Evolutionary conservation across 1,140 invertebrate species (phyloP), one percentile per base, ranked within the genome.

Genomic region (Copidosoma floridanum): DNA sequence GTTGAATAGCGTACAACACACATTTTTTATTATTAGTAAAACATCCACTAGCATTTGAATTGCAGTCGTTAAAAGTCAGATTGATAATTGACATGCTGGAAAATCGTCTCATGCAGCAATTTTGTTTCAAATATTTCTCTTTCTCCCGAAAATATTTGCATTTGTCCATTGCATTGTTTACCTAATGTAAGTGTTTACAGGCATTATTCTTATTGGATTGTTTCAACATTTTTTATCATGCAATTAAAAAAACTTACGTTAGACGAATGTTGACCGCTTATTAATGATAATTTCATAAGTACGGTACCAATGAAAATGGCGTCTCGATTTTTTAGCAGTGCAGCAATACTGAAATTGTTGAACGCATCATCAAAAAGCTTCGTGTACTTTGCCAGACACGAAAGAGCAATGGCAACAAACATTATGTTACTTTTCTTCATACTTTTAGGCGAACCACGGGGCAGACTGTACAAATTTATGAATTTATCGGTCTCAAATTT

Each of bases 391-490:
- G 85, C 80, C 14, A 95, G 69, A 63, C 88, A 83, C 65, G 88
- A 84, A 37, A 88, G 73, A 43, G 93, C 79, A 29, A 87, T 84
- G 6, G 85, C 83, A 59, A 89, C 84, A 54, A 14, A 95, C 79
- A 83, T 95, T 91, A 21, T 83, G 79, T 1, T 83, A 71, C 6
- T 83, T 79, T 64, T 91, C 80, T 68, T 85, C 83, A 3, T 88
- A 81, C 16, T 84, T 79, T 3, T 11, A 14, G 47, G 16, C 14
- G 16, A 6, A 79, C 95, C 93, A 20, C 85, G 86, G 14, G 87
- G 84, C 14, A 95, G 74, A 61, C 85, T 84, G 65, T 91, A 91
- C 52, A 94, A 75, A 60, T 83, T 71, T 21, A 68, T 74, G 58
- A 83, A 80, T 61, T 82, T 75, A 43, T 83, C 58, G 46, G 82